phyloP scores from a whole-genome alignment of 2,797 vertebrate genomes.

The Parauchenoglanis punctatus region DNA sequence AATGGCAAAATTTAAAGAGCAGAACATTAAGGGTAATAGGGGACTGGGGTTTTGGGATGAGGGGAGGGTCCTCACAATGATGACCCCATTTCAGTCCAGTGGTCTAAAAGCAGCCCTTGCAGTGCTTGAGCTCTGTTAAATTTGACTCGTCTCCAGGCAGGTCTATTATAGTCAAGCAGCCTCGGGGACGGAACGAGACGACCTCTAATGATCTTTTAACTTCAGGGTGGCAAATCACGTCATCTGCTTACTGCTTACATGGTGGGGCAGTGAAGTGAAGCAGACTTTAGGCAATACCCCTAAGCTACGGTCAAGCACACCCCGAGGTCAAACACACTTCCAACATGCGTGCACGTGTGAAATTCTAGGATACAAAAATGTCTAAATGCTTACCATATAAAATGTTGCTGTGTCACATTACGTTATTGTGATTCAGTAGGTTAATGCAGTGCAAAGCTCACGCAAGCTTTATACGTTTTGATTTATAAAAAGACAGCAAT shows the following conservation, averaged over 20 bases:
- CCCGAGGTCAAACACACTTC: neutral
- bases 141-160: constrained; percentile 66
- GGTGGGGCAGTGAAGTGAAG: constrained; percentile 21
- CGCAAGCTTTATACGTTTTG: neutral
- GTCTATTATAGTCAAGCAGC: constrained; percentile 69
- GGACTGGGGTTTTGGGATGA: constrained; percentile 52
- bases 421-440: constrained; percentile 34
- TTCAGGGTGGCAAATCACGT: constrained; percentile 62
- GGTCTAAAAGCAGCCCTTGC: constrained; percentile 46
- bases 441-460: constrained; percentile 19
- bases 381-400: constrained; percentile 51
- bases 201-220: constrained; percentile 68
- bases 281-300: constrained; percentile 1
- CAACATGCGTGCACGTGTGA: constrained; percentile 7
- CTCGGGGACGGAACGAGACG: constrained; percentile 55
- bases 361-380: constrained; percentile 16
- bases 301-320: neutral
- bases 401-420: constrained; percentile 71
- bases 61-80: constrained; percentile 55
- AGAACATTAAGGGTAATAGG: constrained; percentile 71
- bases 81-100: constrained; percentile 51
- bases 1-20: constrained; percentile 72
- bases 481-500: neutral
- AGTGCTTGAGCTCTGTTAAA: constrained; percentile 56
- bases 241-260: constrained; percentile 60